Base-by-base conservation (phyloP, 1,140 invertebrate genomes). In the Zelostemma sp. region DNA sequence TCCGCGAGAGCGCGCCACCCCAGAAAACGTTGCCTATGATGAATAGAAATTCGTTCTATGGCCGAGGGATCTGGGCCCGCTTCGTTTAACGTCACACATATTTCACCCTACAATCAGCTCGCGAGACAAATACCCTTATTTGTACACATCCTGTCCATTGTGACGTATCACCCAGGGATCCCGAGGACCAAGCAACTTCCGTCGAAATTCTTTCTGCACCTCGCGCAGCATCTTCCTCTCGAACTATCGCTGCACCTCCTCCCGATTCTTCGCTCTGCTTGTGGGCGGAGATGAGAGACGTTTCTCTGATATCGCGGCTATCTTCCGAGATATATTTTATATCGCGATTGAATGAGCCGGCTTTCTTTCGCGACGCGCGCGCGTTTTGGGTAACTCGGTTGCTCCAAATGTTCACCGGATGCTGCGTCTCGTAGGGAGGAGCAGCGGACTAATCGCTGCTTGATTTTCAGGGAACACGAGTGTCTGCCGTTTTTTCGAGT, bases 131-230 rank as follows among this genome's bases (percentile, higher is more conserved):
- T 79, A 81, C 80, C 79, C 80, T 82, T 84, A 83, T 85, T 85
- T 85, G 84, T 85, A 85, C 81, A 85, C 83, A 85, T 85, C 84
- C 84, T 85, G 84, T 82, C 64, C 77, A 82, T 85, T 85, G 84
- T 85, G 70, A 70, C 62, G 63, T 60, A 62, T 69, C 76, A 73
- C 76, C 69, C 72, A 50, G 61, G 45, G 59, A 58, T 43, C 53
- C 41, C 51, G 47, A 18, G 28, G 14, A 28, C 38, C 41, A 15
- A 31, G 40, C 17, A 45, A 65, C 74, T 76, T 77, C 74, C 74
- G 74, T 72, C 51, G 57, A 43, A 60, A 38, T 46, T 53, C 49
- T 21, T 40, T 58, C 33, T 56, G 38, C 25, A 17, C 55, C 31
- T 60, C 28, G 53, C 60, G 41, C 59, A 16, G 49, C 35, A 40